These are phyloP conservation scores for Cydia strobilella DNA, from an alignment of 1,140 invertebrate species.

Conservation along the genomic window DNA sequence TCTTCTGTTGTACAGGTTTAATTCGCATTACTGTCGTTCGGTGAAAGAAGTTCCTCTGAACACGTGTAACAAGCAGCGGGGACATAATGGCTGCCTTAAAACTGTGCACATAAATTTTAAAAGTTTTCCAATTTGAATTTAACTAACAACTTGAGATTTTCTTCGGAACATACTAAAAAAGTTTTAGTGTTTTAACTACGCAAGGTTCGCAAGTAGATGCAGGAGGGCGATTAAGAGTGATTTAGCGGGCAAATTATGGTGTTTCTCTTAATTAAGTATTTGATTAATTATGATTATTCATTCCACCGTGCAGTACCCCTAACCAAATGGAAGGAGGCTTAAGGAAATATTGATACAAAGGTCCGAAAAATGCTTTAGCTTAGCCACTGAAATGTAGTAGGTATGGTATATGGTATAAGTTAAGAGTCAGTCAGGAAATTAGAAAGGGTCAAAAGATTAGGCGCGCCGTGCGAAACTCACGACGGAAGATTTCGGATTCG, in stretches of 20 bases:
- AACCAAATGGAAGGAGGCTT: background rate
- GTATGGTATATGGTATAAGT: too few species aligned
- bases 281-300: conserved; percentile 23
- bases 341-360: background rate
- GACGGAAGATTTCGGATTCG: too few species aligned
- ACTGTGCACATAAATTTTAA: conserved; percentile 69
- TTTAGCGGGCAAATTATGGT: conserved; percentile 22
- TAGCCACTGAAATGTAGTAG: background rate
- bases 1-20: conserved; percentile 17
- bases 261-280: conserved; percentile 28
- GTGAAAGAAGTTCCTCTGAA: conserved; percentile 35
- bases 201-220: conserved; percentile 20
- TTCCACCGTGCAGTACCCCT: background rate
- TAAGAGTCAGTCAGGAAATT: too few species aligned
- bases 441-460: too few species aligned
- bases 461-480: too few species aligned
- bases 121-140: conserved; percentile 75
- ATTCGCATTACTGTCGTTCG: conserved; percentile 19
- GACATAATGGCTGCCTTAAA: conserved; percentile 69
- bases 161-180: conserved; percentile 55
- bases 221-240: conserved; percentile 20
- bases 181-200: conserved; percentile 38
- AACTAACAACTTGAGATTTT: conserved; percentile 71
- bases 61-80: conserved; percentile 55
- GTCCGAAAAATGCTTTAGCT: background rate